Evolutionary conservation across 2,888 invertebrate species (phyloP), one percentile per base, ranked within the genome.

Genomic region (Fragum sueziense): DNA sequence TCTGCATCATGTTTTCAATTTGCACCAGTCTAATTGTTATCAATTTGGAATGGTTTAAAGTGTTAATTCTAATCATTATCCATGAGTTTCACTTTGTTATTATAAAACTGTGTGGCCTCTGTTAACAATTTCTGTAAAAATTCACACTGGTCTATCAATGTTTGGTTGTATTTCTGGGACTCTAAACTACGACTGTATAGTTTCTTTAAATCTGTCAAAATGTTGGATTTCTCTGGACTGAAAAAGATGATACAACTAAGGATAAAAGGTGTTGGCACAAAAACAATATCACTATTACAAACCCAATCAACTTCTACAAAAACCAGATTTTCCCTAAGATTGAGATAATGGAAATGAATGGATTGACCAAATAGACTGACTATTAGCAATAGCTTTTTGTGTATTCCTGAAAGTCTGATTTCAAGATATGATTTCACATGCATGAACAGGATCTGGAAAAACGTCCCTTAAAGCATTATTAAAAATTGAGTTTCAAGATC

Each of bases 201-300:
- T 34, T n/a, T 37, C 62, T 62, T 62, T n/a, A 62, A n/a, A 3
- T 62, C 62, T 37, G 17, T 37, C 22, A 34, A n/a, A 6, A 62
- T 14, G 22, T 6, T 34, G 25, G 62, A 22, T 62, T 34, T 62
- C 34, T 62, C 62, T 62, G 62, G 62, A 29, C 62, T 62, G 62
- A 62, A 62, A 62, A 11, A 62, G 34, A 11, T 9, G 37, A 59
- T 7, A 59, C 7, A 52, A 52, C 7, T 6, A 52, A 20, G 7
- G 52, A 52, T 52, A 14, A 52, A 11, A n/a, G 7, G 52, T n/a
- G 7, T 6, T 7, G 7, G 7, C n/a, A 52, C 20, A 41, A 17
- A 11, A 11, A 11, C 17, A 11, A 9, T 11, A 11, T 11, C n/a
- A 54, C 6, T n/a, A 54, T 2, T 54, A n/a, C n/a, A 54, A 22